These are phyloP conservation scores for Peromyscus melanophrys DNA, from an alignment of 2,797 vertebrate species.

Conservation along the genomic window DNA sequence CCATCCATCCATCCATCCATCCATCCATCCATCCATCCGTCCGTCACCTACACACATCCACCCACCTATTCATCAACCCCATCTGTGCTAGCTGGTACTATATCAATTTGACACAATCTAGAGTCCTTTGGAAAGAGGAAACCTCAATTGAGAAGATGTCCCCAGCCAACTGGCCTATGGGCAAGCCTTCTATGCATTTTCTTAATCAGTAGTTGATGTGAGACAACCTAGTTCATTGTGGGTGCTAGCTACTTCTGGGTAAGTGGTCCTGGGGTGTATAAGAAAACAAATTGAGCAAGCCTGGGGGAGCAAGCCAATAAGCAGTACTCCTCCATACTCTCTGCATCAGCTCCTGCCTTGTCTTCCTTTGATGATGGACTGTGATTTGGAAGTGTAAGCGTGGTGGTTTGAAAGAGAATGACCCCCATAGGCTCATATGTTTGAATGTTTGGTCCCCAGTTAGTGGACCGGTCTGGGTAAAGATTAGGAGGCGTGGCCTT, in stretches of 20 bases:
- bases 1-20: no score
- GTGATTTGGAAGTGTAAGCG: not conserved
- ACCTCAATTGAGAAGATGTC: not conserved
- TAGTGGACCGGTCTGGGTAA: not conserved
- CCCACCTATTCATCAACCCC: not conserved
- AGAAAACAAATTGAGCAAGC: not conserved
- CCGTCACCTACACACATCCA: no score
- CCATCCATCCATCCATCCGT: no score
- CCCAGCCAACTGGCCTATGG: not conserved
- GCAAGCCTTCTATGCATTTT: not conserved
- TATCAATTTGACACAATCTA: not conserved
- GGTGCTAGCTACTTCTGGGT: not conserved
- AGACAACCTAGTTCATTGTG: not conserved
- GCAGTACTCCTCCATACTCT: not conserved
- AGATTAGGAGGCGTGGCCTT: not conserved
- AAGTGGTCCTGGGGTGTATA: not conserved
- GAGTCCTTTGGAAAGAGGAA: not conserved
- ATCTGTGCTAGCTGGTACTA: not conserved
- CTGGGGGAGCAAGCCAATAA: no score
- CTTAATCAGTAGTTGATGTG: not conserved
- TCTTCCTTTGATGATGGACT: not conserved
- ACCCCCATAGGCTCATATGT: not conserved
- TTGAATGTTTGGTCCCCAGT: not conserved
- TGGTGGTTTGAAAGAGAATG: not conserved
- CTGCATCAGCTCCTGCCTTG: not conserved